Conservation (phyloP, 2,113 vertebrate genomes). For the Corapipo altera region DNA sequence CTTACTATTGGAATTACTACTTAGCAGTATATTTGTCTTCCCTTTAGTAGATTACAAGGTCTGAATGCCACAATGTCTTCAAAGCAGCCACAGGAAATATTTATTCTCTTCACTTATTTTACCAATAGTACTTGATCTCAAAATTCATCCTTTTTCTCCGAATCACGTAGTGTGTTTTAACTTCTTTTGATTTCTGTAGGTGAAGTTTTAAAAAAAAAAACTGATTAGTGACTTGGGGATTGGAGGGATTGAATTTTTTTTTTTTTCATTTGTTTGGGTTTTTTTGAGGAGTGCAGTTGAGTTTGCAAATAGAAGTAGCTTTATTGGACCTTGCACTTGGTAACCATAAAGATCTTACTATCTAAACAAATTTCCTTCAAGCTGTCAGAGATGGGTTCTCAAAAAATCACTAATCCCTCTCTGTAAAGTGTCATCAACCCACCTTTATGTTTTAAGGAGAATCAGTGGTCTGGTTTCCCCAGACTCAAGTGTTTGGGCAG, state of each 20-base stretch:
- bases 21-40: not conserved
- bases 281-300: not conserved
- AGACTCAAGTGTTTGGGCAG: not conserved
- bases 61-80: not conserved
- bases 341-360: not conserved
- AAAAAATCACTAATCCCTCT: not conserved
- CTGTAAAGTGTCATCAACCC: not conserved
- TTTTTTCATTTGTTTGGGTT: too few relatives aligned
- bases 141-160: not conserved
- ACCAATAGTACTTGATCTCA: not conserved
- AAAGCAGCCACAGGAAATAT: not conserved
- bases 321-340: not conserved
- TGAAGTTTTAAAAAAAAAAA: not conserved
- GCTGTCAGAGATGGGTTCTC: not conserved
- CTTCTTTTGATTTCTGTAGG: not conserved
- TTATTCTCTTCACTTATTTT: not conserved
- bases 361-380: not conserved
- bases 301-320: not conserved
- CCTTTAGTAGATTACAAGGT: not conserved
- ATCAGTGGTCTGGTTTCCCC: not conserved
- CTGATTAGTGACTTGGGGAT: accelerated
- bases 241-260: not conserved
- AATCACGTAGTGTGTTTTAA: not conserved
- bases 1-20: not conserved
- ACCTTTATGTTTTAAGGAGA: not conserved